A percentile compares a stretch with the other conserved stretches of the same genome.
Conservation (phyloP, 2,888 invertebrate genomes). For the Mythimna loreyi region DNA sequence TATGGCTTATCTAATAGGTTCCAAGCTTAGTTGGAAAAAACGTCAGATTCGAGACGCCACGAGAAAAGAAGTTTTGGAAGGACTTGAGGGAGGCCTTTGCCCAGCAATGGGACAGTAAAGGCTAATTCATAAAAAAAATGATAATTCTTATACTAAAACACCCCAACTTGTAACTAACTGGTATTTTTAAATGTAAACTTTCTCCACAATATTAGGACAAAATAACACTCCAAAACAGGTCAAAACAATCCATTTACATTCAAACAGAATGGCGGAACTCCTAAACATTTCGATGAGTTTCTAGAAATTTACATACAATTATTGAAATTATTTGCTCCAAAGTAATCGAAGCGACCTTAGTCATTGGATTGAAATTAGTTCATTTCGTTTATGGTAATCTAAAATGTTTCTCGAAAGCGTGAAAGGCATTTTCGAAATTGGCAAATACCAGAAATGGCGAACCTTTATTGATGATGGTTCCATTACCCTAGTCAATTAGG, state of each 20-base stretch:
- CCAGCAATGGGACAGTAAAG: too few species aligned
- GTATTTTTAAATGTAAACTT: not conserved
- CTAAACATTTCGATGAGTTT: constrained; percentile 25
- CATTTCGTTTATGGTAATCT: constrained; percentile 19
- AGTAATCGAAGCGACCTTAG: constrained; percentile 44
- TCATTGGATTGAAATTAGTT: constrained; percentile 36
- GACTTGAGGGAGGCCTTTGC: too few species aligned
- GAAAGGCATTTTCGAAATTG: constrained; percentile 8
- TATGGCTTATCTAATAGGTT: too few species aligned
- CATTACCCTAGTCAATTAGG: too few species aligned
- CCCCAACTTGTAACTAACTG: too few species aligned
- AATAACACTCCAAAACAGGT: not conserved
- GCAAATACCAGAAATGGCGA: not conserved
- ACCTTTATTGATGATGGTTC: too few species aligned
- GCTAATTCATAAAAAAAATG: too few species aligned
- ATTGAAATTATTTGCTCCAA: constrained; percentile 43
- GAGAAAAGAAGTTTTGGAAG: too few species aligned
- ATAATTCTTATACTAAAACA: too few species aligned
- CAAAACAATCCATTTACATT: constrained; percentile 9
- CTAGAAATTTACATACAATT: constrained; percentile 44
- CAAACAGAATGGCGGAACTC: constrained; percentile 18
- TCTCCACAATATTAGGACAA: not conserved
- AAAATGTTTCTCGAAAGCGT: too few species aligned
- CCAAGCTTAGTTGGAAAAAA: too few species aligned
- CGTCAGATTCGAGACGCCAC: too few species aligned